Base-by-base conservation (phyloP, 2,888 invertebrate genomes). In the Tachina fera region DNA sequence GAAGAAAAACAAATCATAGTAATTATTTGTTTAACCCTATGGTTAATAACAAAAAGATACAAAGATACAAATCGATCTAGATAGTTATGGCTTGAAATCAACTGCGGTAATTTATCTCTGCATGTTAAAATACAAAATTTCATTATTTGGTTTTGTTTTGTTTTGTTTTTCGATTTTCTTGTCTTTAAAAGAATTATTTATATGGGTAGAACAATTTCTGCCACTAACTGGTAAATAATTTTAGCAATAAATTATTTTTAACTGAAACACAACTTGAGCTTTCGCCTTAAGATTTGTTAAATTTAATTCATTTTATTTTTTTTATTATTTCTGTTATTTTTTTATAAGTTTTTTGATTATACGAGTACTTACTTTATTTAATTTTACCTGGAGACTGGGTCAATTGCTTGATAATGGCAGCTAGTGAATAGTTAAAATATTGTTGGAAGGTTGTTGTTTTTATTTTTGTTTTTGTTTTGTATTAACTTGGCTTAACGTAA, bases 321-420 rank as follows among this genome's bases (percentile, higher is more conserved):
- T n/a, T 45, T 4, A 60, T 60, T 45, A 6, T 72, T 60, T 67
- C 13, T 19, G 9, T 16, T 43, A n/a, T 67, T 49, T 19, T 67
- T 31, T 60, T 60, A 56, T 63, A 31, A 31, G 4, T 31, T 31
- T 31, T 31, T 31, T 31, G 31, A 31, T 31, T 31, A 31, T 6
- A 31, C 31, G 5, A 31, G 31, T 0, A n/a, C n/a, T n/a, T 31
- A 31, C 31, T 31, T 31, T 31, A 72, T 58, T 63, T 60, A 60
- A 49, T 71, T 63, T 68, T 39, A n/a, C 22, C 45, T 8, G 16
- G 51, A 82, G 85, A 85, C 78, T 85, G 85, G 85, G 85, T 85
- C 85, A 85, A 85, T 82, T 85, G 85, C 78, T 78, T 75, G 85
- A 71, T 85, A 78, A 85, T 85, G 70, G 72, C 65, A 74, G 72